Percentiles rank a stretch among this genome's conserved stretches.
These are phyloP conservation scores for Napeogenes inachia DNA, from an alignment of 2,888 invertebrate genomes.

Conservation along the genomic window DNA sequence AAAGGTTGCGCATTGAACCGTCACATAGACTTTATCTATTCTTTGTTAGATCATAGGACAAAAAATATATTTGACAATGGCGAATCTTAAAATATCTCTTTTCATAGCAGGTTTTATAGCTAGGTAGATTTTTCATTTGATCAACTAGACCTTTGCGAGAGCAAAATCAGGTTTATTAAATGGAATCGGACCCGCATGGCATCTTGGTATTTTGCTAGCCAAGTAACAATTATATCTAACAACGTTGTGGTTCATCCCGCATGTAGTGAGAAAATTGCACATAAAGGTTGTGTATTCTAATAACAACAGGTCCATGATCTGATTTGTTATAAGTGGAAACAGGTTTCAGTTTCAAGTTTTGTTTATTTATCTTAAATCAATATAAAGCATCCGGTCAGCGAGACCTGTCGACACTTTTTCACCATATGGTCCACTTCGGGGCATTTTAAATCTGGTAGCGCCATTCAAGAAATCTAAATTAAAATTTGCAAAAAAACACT, in stretches of 20 bases:
- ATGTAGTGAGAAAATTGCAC: constrained; percentile 63
- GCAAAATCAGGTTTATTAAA: constrained; percentile 40
- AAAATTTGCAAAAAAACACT: constrained; percentile 52
- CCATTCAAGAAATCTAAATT: constrained; percentile 53
- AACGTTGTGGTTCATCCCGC: constrained; percentile 70
- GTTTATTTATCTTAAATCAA: constrained; percentile 42
- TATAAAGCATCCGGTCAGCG: constrained; percentile 54
- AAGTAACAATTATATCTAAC: constrained; percentile 68
- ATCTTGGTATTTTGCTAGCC: constrained; percentile 54
- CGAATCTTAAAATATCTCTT: constrained; percentile 62
- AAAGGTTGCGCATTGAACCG: constrained; percentile 70
- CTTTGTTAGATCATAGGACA: constrained; percentile 68
- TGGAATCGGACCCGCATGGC: constrained; percentile 60
- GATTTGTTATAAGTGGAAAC: constrained; percentile 52
- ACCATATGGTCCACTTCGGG: constrained; percentile 56
- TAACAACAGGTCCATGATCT: constrained; percentile 50
- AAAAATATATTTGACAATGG: constrained; percentile 59
- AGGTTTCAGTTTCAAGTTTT: constrained; percentile 43
- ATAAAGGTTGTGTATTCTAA: constrained; percentile 64
- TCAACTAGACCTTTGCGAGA: constrained; percentile 39
- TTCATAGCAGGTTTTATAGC: constrained; percentile 45
- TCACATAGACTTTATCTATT: constrained; percentile 65
- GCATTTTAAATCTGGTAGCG: constrained; percentile 52
- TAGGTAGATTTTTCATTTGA: constrained; percentile 51
- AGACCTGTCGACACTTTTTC: constrained; percentile 38